A percentile compares a stretch with the other conserved stretches of the same genome.
phyloP scores from a whole-genome alignment of 2,888 invertebrate genomes.

The Eulithis testata region DNA sequence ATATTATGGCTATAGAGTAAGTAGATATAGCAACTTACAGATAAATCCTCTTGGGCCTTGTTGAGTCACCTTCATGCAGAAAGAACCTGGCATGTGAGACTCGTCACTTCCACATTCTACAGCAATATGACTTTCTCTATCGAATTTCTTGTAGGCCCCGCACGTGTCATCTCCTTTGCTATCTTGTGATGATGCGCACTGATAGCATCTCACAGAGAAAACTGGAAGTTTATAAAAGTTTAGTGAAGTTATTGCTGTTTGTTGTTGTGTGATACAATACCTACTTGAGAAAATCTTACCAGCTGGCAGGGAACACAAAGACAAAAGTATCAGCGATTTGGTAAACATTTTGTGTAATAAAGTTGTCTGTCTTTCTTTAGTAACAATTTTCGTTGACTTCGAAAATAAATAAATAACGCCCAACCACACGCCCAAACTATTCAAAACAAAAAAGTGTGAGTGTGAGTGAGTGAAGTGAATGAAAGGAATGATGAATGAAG shows the following conservation, averaged over 20 bases:
- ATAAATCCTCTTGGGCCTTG: conserved; percentile 97
- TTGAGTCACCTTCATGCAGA: conserved; percentile 97
- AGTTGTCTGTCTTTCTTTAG: no score
- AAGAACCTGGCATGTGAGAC: conserved; percentile 96
- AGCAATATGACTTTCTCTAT: conserved; percentile 93
- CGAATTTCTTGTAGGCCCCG: conserved; percentile 94
- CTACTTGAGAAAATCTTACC: conserved; percentile 33
- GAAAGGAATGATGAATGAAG: no score
- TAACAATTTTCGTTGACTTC: no score
- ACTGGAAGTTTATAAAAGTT: conserved; percentile 68
- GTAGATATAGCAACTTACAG: conserved; percentile 87
- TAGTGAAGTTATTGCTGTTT: not conserved
- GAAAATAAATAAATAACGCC: no score
- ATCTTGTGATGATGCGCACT: conserved; percentile 95
- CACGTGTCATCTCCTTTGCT: conserved; percentile 92
- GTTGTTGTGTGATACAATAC: not conserved
- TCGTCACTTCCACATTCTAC: conserved; percentile 98
- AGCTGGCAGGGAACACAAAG: conserved; percentile 35
- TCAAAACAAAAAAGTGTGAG: no score
- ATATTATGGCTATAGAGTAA: no score
- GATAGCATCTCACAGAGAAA: conserved; percentile 94
- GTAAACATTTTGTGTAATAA: conserved; percentile 19
- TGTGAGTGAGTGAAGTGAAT: no score
- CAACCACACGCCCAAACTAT: no score
- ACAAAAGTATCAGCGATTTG: conserved; percentile 32